Conservation (phyloP, 2,797 vertebrate species). For the Limosa lapponica region DNA sequence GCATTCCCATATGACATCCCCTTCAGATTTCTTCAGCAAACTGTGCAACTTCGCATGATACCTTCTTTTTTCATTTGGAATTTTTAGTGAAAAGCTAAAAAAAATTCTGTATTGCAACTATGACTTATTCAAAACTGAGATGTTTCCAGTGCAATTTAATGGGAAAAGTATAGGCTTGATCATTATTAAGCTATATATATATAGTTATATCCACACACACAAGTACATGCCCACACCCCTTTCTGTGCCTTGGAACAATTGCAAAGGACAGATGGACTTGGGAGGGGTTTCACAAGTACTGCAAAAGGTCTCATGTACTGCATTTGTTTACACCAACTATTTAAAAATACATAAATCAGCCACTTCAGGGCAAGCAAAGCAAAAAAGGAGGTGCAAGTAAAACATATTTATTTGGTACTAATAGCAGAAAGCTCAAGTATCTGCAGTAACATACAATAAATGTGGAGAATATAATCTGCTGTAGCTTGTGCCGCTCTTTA, state of each 20-base stretch:
- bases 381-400: conserved; percentile 6
- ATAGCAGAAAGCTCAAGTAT: not conserved
- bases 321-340: conserved; percentile 66
- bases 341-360: conserved; percentile 59
- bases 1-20: not conserved
- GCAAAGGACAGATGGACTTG: conserved; percentile 70
- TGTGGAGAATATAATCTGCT: not conserved
- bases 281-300: conserved; percentile 42
- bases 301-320: conserved; percentile 62
- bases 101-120: conserved; percentile 13
- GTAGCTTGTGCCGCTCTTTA: conserved; percentile 23
- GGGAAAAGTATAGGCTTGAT: conserved; percentile 34
- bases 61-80: not conserved
- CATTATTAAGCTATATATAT: conserved; percentile 14
- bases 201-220: not conserved
- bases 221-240: not conserved
- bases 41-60: not conserved
- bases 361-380: conserved; percentile 51
- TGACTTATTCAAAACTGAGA: conserved; percentile 45
- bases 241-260: conserved; percentile 67
- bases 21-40: not conserved
- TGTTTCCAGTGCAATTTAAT: conserved; percentile 51
- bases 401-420: not conserved
- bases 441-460: not conserved
- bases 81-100: not conserved